These are phyloP conservation scores for Rhyzopertha dominica DNA, from an alignment of 1,140 invertebrate species.

Conservation along the genomic window DNA sequence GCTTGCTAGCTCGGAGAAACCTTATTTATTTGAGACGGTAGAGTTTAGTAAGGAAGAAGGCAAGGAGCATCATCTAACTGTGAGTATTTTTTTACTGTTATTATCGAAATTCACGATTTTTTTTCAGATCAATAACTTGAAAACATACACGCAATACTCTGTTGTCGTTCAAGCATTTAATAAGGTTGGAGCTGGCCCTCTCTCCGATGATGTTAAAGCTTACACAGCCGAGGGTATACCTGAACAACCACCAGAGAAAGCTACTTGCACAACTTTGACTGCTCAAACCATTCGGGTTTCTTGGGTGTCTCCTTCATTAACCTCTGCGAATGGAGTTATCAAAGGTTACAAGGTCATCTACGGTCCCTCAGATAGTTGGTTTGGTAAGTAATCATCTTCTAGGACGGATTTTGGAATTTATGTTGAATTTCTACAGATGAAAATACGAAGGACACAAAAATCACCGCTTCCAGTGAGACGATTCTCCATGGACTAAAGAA, in stretches of 20 bases:
- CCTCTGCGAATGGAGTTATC: constrained; percentile 88
- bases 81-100: constrained; percentile 46
- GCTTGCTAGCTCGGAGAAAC: constrained; percentile 82
- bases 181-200: constrained; percentile 86
- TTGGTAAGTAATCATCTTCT: constrained; percentile 59
- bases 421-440: constrained; percentile 60
- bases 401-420: not conserved
- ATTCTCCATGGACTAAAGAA: constrained; percentile 89
- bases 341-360: constrained; percentile 96
- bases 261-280: constrained; percentile 83
- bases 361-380: constrained; percentile 86
- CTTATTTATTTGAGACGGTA: constrained; percentile 87
- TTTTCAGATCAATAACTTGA: constrained; percentile 38
- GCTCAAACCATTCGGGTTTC: constrained; percentile 90
- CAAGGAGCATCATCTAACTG: constrained; percentile 81
- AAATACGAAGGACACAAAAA: constrained; percentile 85
- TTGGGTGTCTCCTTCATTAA: constrained; percentile 86
- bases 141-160: constrained; percentile 89
- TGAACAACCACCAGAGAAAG: constrained; percentile 87
- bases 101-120: constrained; percentile 34
- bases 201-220: constrained; percentile 82
- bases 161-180: constrained; percentile 95
- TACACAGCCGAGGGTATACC: constrained; percentile 91
- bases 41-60: constrained; percentile 87
- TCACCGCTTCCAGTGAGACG: constrained; percentile 85